Base-by-base conservation (phyloP, 2,113 vertebrate species). In the Paramormyrops kingsleyae region DNA sequence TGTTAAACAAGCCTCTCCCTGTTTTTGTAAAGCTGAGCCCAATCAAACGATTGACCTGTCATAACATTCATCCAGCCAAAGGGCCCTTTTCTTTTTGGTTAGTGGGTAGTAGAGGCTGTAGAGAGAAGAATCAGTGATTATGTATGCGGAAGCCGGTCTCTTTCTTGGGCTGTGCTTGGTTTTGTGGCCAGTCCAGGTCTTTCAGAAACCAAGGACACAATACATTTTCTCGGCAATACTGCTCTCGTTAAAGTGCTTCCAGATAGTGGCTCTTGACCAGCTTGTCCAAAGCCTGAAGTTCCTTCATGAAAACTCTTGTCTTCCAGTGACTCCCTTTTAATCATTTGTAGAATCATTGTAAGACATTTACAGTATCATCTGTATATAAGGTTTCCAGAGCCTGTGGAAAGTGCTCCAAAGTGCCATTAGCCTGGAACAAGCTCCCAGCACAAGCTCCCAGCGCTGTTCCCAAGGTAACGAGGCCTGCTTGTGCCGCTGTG, bases 191-290 rank as follows among this genome's bases (percentile, higher is more conserved):
- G 89, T 39, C n/a, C 27, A 31, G 46, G 53, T 70, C 50, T 62
- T 39, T n/a, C 42, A 5, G 27, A 74, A 90, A 52, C 31, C 31
- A 74, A 77, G 62, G 84, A 90, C 49, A 12, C 59, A 42, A 35
- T n/a, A 7, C 19, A 44, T 93, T 91, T 94, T 93, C 91, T 92
- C 49, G 6, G 49, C 93, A 91, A 92, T 94, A 92, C 93, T 93
- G 89, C 89, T 90, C 15, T 77, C 9, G 84, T 91, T 92, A 94
- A 95, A 94, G 91, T 93, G 92, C 92, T 95, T 95, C 93, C 95
- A 95, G 94, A 93, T 95, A 94, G 92, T 93, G 92, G 53, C 3
- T 92, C 93, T 93, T 93, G 91, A 93, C 92, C 94, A 91, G 91
- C 80, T 89, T 91, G 89, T 84, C 80, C 92, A 92, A 92, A 92